These are phyloP conservation scores for Pyrgilauda ruficollis DNA, from an alignment of 2,113 vertebrate genomes.

Conservation along the genomic window DNA sequence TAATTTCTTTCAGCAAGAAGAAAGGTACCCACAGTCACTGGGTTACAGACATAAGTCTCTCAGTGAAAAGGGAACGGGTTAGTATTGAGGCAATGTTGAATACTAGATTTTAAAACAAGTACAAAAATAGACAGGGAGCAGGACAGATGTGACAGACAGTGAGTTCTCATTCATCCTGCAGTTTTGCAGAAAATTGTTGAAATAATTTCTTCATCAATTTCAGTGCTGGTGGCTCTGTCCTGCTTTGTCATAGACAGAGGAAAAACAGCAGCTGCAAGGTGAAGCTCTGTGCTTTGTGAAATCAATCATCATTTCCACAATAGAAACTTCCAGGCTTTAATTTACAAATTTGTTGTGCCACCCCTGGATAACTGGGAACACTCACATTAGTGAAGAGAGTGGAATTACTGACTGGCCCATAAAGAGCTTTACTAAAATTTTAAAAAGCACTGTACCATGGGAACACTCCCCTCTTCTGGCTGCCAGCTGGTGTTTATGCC, in stretches of 20 bases:
- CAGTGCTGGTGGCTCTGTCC: slow-evolving; percentile 72
- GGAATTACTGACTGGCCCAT: neutral
- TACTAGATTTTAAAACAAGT: neutral
- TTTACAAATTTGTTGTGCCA: neutral
- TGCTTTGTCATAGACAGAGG: slow-evolving; percentile 73
- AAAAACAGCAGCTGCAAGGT: slow-evolving; percentile 72
- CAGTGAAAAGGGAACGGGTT: neutral
- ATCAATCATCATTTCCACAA: neutral
- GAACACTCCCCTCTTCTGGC: neutral
- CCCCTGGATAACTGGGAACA: neutral
- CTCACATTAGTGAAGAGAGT: neutral
- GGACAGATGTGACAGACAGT: neutral
- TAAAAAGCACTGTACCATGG: neutral
- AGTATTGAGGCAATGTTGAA: neutral
- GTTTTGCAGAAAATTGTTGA: slow-evolving; percentile 70
- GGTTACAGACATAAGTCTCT: neutral
- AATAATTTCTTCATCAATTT: slow-evolving; percentile 65
- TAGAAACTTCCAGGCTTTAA: neutral
- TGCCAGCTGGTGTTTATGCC: neutral
- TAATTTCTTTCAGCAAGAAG: slow-evolving; percentile 13
- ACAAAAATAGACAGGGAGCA: neutral
- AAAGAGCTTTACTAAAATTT: neutral
- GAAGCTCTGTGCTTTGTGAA: neutral
- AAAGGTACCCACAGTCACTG: slow-evolving; percentile 4
- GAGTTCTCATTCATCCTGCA: slow-evolving; percentile 33